Percentiles rank a stretch among this genome's conserved stretches.
phyloP scores from a whole-genome alignment of 2,113 vertebrate species.

The Lamprologus sp. region DNA sequence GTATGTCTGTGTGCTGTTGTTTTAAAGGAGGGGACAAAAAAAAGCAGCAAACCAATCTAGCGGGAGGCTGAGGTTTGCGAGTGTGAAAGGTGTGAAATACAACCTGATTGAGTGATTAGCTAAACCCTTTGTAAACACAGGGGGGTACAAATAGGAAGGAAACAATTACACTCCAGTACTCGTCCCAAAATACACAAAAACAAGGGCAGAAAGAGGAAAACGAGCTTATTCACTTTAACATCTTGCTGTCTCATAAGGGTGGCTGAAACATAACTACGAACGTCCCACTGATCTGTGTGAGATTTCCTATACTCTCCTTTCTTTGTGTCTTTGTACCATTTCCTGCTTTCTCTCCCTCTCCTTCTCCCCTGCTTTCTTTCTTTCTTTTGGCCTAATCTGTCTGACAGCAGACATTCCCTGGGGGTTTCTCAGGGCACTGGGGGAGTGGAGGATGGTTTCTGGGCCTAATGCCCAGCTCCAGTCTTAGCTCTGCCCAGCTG shows the following conservation, averaged over 20 bases:
- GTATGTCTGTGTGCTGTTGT: not conserved
- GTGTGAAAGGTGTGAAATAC: slow-evolving; percentile 37
- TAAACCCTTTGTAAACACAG: slow-evolving; percentile 10
- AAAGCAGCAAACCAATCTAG: not conserved
- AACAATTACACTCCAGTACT: slow-evolving; percentile 22
- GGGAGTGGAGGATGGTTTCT: slow-evolving; percentile 37
- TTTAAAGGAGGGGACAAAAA: not conserved
- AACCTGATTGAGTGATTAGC: slow-evolving; percentile 7
- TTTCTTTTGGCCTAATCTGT: slow-evolving; percentile 40
- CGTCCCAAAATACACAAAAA: slow-evolving; percentile 14
- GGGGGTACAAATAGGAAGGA: slow-evolving; percentile 34
- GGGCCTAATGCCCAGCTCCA: slow-evolving; percentile 51
- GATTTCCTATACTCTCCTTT: slow-evolving; percentile 19
- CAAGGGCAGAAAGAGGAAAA: not conserved
- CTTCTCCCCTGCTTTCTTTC: slow-evolving; percentile 19
- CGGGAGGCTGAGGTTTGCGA: not conserved
- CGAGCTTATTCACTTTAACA: slow-evolving; percentile 10
- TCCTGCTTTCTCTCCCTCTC: slow-evolving; percentile 5
- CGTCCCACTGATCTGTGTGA: slow-evolving; percentile 51
- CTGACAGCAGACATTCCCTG: slow-evolving; percentile 59
- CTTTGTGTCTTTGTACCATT: slow-evolving; percentile 16
- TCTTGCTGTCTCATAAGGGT: slow-evolving; percentile 42
- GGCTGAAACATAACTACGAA: slow-evolving; percentile 59
- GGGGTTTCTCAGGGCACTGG: slow-evolving; percentile 54
- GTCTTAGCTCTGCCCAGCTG: slow-evolving; percentile 56